A percentile compares a stretch with the other conserved stretches of the same genome.
phyloP scores from a whole-genome alignment of 2,888 invertebrate genomes.

The Schrankia costaestrigalis region DNA sequence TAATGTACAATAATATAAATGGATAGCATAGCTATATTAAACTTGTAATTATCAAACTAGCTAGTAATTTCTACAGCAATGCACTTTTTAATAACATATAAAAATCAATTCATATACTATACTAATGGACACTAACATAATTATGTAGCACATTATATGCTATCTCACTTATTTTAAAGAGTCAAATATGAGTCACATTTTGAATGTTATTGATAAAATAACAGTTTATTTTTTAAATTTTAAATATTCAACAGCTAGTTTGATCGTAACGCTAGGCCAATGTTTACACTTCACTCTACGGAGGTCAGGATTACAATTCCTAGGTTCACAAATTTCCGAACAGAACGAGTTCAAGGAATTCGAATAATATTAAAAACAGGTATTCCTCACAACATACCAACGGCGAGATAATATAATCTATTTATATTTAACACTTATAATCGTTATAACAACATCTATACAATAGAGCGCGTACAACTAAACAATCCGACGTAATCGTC shows the following conservation, averaged over 20 bases:
- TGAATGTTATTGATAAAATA: constrained; percentile 22
- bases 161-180: constrained; percentile 30
- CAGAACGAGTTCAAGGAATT: constrained; percentile 49
- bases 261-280: constrained; percentile 14
- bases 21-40: constrained; percentile 25
- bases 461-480: constrained; percentile 50
- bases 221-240: constrained; percentile 18
- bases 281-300: constrained; percentile 2
- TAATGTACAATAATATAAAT: constrained; percentile 40
- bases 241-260: constrained; percentile 23
- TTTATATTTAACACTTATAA: constrained; percentile 72
- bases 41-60: constrained; percentile 32
- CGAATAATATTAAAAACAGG: constrained; percentile 77
- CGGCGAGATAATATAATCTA: constrained; percentile 51
- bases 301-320: constrained; percentile 9
- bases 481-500: constrained; percentile 48
- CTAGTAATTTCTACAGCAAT: constrained; percentile 37
- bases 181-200: constrained; percentile 33
- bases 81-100: constrained; percentile 35
- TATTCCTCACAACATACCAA: constrained; percentile 53
- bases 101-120: constrained; percentile 30
- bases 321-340: constrained; percentile 19
- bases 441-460: constrained; percentile 61
- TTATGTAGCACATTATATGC: constrained; percentile 33
- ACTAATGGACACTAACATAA: constrained; percentile 41